Conservation (phyloP, 2,113 vertebrate genomes). For the Sander vitreus region DNA sequence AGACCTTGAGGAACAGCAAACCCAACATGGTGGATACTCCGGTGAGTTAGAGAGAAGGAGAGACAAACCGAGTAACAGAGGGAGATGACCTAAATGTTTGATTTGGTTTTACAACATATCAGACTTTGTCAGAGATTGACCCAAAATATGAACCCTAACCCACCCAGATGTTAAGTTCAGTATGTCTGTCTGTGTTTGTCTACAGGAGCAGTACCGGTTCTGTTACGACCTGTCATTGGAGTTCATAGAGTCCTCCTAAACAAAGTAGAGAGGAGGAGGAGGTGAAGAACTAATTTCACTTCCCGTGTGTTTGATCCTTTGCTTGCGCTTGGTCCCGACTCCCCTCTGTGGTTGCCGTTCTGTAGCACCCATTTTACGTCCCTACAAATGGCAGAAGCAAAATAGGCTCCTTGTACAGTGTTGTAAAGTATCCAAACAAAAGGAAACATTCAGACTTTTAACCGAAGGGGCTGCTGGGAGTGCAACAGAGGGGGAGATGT, state of each 20-base stretch:
- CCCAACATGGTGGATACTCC: conserved; percentile 99
- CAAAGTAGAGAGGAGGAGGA: conserved; percentile 36
- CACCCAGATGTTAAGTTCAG: not conserved
- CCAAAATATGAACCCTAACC: not conserved
- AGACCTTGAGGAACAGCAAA: conserved; percentile 97
- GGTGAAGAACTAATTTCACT: conserved; percentile 52
- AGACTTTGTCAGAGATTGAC: not conserved
- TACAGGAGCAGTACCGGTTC: conserved; percentile 98
- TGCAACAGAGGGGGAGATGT: conserved; percentile 16
- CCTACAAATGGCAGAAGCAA: conserved; percentile 32
- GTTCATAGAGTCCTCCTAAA: conserved; percentile 95
- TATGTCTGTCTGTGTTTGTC: conserved; percentile 11
- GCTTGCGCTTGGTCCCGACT: conserved; percentile 47
- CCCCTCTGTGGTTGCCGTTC: conserved; percentile 44
- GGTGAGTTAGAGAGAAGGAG: conserved; percentile 81
- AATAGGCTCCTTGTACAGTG: conserved; percentile 33
- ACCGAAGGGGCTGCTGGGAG: conserved; percentile 22
- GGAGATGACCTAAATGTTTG: not conserved
- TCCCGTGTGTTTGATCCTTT: conserved; percentile 50
- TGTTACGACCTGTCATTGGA: conserved; percentile 97
- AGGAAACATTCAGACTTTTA: conserved; percentile 48
- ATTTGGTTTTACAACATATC: not conserved
- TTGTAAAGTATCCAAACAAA: conserved; percentile 33
- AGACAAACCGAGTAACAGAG: not conserved
- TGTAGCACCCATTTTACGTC: conserved; percentile 59